A percentile compares a stretch with the other conserved stretches of the same genome.
Conservation (phyloP, 2,797 vertebrate genomes). For the Ibycter americanus region DNA sequence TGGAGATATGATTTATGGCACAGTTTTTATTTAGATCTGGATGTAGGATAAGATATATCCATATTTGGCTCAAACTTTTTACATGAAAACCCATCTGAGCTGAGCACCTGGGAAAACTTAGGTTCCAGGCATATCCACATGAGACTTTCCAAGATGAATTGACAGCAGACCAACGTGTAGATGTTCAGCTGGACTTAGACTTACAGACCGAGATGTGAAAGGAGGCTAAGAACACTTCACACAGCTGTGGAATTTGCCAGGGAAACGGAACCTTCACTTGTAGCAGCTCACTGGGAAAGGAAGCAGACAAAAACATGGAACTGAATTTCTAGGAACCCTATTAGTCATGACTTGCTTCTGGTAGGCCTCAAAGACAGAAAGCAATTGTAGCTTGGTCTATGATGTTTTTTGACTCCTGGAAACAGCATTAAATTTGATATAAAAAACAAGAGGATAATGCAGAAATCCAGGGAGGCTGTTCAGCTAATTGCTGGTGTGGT, state of each 20-base stretch:
- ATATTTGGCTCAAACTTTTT: constrained; percentile 23
- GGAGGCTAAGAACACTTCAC: not conserved
- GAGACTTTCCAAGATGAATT: constrained; percentile 34
- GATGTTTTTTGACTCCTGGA: not conserved
- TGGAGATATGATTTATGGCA: not conserved
- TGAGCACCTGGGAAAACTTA: constrained; percentile 40
- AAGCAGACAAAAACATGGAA: constrained; percentile 10
- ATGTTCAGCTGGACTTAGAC: not conserved
- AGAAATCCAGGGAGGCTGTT: not conserved
- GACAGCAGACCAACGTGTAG: not conserved
- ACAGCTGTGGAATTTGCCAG: constrained; percentile 22
- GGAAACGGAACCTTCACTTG: not conserved
- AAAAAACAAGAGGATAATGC: not conserved
- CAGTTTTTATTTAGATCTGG: not conserved
- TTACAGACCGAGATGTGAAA: constrained; percentile 10
- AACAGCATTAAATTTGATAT: not conserved
- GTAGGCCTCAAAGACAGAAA: constrained; percentile 22
- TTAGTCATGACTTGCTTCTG: not conserved
- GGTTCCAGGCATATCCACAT: constrained; percentile 5
- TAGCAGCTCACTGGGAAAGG: not conserved
- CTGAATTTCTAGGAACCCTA: not conserved
- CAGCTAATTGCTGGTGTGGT: not conserved
- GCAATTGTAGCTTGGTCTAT: not conserved
- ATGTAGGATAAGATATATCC: not conserved
- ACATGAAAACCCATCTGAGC: not conserved